Evolutionary conservation across 2,888 invertebrate species (phyloP).

Genomic region (Ophion slaviceki): DNA sequence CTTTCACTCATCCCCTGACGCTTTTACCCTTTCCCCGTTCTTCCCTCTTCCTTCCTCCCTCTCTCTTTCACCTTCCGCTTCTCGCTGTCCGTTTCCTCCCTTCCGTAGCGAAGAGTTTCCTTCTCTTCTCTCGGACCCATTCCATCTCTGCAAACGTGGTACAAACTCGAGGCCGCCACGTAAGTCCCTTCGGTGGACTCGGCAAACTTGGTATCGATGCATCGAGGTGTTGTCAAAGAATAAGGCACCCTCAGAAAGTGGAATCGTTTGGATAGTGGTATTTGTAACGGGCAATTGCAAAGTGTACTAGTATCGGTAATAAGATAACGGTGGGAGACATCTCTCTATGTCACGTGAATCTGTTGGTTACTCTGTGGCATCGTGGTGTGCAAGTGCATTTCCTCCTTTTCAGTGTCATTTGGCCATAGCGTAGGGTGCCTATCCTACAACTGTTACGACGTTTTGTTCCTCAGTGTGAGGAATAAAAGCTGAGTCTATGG

Average conservation of each 20-base stretch:
- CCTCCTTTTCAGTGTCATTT: background rate
- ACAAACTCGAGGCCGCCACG: slow-evolving; percentile 47
- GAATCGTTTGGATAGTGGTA: background rate
- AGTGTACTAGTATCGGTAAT: too few species aligned
- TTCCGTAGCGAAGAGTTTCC: slow-evolving; percentile 30
- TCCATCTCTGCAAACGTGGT: slow-evolving; percentile 46
- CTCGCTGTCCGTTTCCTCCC: slow-evolving; percentile 14
- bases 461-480: slow-evolving; percentile 40
- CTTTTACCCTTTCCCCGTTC: slow-evolving; percentile 12
- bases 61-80: slow-evolving; percentile 16
- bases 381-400: slow-evolving; percentile 2
- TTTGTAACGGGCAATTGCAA: slow-evolving; percentile 25
- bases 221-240: slow-evolving; percentile 14
- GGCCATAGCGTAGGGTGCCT: background rate
- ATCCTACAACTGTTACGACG: slow-evolving; percentile 29
- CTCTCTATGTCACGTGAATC: background rate
- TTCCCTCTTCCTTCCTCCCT: background rate
- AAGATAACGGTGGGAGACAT: too few species aligned
- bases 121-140: slow-evolving; percentile 21
- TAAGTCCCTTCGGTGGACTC: slow-evolving; percentile 10
- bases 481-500: too few species aligned
- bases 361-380: background rate
- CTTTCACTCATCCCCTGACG: slow-evolving; percentile 43
- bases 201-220: slow-evolving; percentile 11
- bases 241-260: background rate